Evolutionary conservation across 2,888 invertebrate species (phyloP).

Genomic region (Plusia festucae): DNA sequence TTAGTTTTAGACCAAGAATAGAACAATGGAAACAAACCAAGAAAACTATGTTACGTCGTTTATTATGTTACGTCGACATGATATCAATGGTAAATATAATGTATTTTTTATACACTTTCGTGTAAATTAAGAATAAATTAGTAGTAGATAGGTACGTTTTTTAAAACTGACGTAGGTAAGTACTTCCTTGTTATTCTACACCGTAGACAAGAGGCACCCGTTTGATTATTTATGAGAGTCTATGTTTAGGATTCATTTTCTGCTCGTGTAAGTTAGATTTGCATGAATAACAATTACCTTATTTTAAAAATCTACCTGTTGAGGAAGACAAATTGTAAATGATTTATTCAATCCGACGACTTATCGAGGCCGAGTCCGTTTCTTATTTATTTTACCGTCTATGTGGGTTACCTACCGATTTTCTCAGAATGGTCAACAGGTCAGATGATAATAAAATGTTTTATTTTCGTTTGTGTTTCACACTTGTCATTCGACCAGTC

Average conservation of each 20-base stretch:
- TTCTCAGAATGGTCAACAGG: constrained; percentile 66
- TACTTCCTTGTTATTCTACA: constrained; percentile 67
- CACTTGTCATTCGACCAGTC: constrained; percentile 73
- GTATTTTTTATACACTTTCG: not conserved
- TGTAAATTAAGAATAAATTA: too few species aligned
- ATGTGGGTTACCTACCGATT: constrained; percentile 80
- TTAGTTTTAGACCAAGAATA: constrained; percentile 14
- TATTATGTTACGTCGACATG: too few species aligned
- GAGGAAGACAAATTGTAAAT: constrained; percentile 81
- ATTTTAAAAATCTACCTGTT: constrained; percentile 85
- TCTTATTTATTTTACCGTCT: constrained; percentile 74
- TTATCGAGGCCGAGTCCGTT: constrained; percentile 77
- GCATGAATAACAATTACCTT: constrained; percentile 85
- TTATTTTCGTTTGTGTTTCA: constrained; percentile 67
- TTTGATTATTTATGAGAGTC: constrained; percentile 83
- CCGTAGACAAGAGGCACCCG: constrained; percentile 65
- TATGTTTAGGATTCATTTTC: constrained; percentile 84
- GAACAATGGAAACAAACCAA: constrained; percentile 2
- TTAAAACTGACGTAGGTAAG: constrained; percentile 27
- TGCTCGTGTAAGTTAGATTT: constrained; percentile 85
- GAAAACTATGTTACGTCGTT: too few species aligned
- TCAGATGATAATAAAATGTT: constrained; percentile 68
- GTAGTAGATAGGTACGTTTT: constrained; percentile 14
- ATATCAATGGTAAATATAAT: not conserved
- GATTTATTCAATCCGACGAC: constrained; percentile 80